Percentiles rank a stretch among this genome's conserved stretches.
Evolutionary conservation across 2,888 invertebrate species (phyloP).

Genomic region (Andrena bicolor): DNA sequence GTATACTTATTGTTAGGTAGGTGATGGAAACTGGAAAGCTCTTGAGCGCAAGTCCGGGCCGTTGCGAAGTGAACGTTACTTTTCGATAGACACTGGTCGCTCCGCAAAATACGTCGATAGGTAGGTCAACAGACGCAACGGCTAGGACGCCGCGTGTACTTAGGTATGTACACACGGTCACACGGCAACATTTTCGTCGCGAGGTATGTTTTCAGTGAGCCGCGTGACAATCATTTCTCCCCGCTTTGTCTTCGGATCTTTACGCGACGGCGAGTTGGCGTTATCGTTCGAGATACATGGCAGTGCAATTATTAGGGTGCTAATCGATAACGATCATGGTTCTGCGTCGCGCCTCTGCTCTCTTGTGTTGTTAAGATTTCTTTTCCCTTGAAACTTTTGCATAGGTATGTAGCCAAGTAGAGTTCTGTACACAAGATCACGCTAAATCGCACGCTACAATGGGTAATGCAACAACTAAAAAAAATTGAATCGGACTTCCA

Average conservation of each 20-base stretch:
- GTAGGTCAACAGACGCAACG: slow-evolving; percentile 34
- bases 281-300: neutral
- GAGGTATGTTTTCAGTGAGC: slow-evolving; percentile 28
- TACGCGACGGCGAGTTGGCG: neutral
- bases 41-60: slow-evolving; percentile 56
- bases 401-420: neutral
- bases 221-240: neutral
- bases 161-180: slow-evolving; percentile 13
- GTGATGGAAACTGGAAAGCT: slow-evolving; percentile 38
- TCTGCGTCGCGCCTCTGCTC: neutral
- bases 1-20: slow-evolving; percentile 25
- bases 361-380: neutral
- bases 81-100: slow-evolving; percentile 49
- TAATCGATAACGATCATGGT: neutral
- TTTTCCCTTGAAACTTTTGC: neutral
- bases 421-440: no score
- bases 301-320: neutral
- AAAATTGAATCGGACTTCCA: no score
- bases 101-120: slow-evolving; percentile 41
- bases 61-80: slow-evolving; percentile 37
- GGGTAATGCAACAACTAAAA: no score
- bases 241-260: neutral
- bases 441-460: no score
- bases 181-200: neutral
- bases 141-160: slow-evolving; percentile 2